Conservation (phyloP, 2,113 vertebrate species). For the Vombatus ursinus region DNA sequence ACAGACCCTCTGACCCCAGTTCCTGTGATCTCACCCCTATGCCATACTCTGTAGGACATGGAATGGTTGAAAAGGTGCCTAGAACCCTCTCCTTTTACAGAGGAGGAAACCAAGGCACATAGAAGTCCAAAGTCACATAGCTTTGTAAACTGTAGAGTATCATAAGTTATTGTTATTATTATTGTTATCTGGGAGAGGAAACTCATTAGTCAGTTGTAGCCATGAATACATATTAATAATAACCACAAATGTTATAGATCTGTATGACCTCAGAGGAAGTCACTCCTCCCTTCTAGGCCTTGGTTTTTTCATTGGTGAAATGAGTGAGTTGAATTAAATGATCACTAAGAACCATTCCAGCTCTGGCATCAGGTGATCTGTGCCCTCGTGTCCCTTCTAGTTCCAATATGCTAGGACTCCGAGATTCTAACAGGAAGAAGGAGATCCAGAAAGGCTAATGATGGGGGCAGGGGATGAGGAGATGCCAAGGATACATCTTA, state of each 20-base stretch:
- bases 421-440: not conserved
- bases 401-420: not conserved
- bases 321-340: not conserved
- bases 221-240: not conserved
- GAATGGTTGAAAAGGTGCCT: not conserved
- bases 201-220: not conserved
- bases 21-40: not conserved
- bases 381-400: not conserved
- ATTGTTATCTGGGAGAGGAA: not conserved
- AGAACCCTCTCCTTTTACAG: not conserved
- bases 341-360: not conserved
- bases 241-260: not conserved
- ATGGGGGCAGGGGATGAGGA: not conserved
- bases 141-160: not conserved
- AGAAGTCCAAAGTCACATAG: not conserved
- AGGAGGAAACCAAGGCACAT: not conserved
- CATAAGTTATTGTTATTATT: not conserved
- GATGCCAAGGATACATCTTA: not conserved
- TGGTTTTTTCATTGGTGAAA: not conserved
- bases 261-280: not conserved
- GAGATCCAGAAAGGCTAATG: not conserved
- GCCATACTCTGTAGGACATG: not conserved
- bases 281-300: not conserved
- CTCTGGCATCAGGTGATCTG: not conserved
- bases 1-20: not conserved